Base-by-base conservation (phyloP, 2,797 vertebrate genomes). In the Rousettus madagascariensis region DNA sequence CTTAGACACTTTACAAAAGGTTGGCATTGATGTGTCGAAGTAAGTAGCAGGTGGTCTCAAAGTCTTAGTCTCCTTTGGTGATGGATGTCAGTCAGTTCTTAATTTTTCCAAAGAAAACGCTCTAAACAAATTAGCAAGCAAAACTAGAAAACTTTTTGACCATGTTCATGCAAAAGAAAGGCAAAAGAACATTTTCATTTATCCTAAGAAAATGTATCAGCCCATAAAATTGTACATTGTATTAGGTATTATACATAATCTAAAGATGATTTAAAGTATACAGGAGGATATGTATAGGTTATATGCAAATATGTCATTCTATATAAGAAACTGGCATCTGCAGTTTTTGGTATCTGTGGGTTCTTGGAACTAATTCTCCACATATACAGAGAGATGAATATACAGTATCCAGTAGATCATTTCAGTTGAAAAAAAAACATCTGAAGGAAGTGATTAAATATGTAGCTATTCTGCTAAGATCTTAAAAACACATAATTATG, bases 1-100 rank as follows among this genome's bases (percentile, higher is more conserved):
- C 69, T 95, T 68, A 95, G 72, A 65, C 49, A 87, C 91, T 95
- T 97, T 69, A 95, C 74, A 19, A 80, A 85, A 88, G 43, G 46
- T 97, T 96, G 88, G 28, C 93, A 77, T 86, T 97, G 87, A 94
- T 85, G 61, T 96, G 92, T 97, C 93, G 96, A 61, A 83, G 80
- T 91, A 78, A 91, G 68, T 93, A 97, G 72, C 68, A 97, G 79
- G 74, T 95, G 71, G 72, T 95, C n/a, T 80, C 84, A 61, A 74
- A 97, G 28, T 94, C 94, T 90, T 36, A 85, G 10, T 68, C 83
- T 80, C 82, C 95, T 43, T 9, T 85, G 86, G 61, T 97, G 83
- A 95, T 93, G 41, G 83, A 51, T 69, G 71, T 91, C 96, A 95
- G 57, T 96, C 97, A 24, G 15, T 96, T 96, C 79, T 6, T 68